phyloP scores from a whole-genome alignment of 1,140 invertebrate species.

The Popillia japonica region DNA sequence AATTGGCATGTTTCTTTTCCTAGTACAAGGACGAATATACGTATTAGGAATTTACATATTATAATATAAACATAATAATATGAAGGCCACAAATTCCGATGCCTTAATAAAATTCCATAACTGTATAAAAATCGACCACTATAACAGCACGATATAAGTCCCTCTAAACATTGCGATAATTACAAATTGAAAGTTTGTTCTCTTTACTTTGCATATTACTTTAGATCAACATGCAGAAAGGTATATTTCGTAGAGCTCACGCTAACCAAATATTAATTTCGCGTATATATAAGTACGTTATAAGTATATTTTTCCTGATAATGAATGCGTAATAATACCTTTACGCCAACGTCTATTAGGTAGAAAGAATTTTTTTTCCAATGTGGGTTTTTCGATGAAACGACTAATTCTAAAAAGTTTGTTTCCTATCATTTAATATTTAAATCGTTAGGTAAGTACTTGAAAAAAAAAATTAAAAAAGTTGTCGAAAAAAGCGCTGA shows the following conservation, averaged over 20 bases:
- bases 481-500: no score
- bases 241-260: neutral
- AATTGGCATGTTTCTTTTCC: neutral
- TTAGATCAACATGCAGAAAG: neutral
- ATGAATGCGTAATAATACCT: constrained; percentile 11
- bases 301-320: neutral
- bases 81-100: neutral
- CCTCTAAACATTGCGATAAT: neutral
- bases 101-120: constrained; percentile 4
- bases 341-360: neutral
- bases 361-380: neutral
- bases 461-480: no score
- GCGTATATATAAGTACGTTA: neutral
- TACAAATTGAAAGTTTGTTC: neutral
- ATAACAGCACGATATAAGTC: neutral
- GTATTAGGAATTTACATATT: neutral
- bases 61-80: neutral
- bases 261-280: neutral
- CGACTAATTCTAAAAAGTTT: neutral
- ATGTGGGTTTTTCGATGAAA: neutral
- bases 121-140: neutral
- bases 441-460: no score
- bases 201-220: neutral
- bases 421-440: no score
- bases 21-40: neutral